Evolutionary conservation across 1,140 invertebrate genomes (phyloP).

Genomic region (Bombus difficillimus): DNA sequence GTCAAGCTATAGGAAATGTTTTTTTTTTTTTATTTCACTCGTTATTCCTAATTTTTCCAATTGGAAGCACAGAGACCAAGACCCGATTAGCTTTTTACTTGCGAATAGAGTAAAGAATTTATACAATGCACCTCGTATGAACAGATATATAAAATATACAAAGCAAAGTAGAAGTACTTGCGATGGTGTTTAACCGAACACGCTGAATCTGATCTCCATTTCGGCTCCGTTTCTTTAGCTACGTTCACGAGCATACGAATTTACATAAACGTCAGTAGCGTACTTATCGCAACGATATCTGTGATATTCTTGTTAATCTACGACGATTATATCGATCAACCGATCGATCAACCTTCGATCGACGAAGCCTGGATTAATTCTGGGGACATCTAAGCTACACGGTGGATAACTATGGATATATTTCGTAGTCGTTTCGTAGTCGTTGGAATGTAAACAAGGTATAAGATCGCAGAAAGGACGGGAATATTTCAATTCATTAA

Average conservation of each 20-base stretch:
- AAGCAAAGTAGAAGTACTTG: not conserved
- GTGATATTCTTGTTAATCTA: no score
- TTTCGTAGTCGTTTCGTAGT: not conserved
- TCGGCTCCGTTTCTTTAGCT: no score
- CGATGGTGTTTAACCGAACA: not conserved
- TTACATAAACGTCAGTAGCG: not conserved
- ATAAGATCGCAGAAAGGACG: not conserved
- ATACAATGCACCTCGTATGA: no score
- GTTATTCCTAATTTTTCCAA: not conserved
- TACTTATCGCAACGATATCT: no score
- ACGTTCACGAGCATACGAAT: not conserved
- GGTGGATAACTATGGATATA: not conserved
- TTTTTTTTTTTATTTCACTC: not conserved
- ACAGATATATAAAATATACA: not conserved
- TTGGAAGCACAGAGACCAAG: not conserved
- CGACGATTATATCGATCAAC: no score
- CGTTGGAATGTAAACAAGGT: not conserved
- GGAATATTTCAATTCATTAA: constrained; percentile 1
- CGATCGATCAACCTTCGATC: no score
- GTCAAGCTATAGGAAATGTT: not conserved
- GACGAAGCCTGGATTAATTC: no score
- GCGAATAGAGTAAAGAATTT: no score
- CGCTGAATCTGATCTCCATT: no score
- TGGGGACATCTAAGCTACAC: no score
- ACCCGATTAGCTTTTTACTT: not conserved